Conservation (phyloP, 2,113 vertebrate genomes). For the Rhinopomastus cyanomelas region DNA sequence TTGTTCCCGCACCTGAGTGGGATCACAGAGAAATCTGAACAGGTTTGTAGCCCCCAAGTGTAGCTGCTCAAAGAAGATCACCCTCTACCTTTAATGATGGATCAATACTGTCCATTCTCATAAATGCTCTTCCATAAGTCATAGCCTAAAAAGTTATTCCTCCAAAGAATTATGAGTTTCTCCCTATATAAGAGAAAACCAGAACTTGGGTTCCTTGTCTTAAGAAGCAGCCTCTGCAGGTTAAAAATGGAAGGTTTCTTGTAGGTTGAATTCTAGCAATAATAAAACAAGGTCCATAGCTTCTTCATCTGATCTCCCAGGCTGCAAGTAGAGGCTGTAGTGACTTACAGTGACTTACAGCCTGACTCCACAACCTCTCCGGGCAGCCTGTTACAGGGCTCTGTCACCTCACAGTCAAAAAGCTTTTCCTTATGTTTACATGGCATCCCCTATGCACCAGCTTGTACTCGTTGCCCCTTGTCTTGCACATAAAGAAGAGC, state of each 20-base stretch:
- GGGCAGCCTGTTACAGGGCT: too few species aligned
- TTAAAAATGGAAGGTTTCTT: neutral
- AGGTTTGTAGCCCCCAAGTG: neutral
- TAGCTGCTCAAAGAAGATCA: neutral
- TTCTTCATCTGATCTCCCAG: neutral
- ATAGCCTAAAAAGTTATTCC: neutral
- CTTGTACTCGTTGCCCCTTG: too few species aligned
- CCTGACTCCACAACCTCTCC: too few species aligned
- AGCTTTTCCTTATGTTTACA: too few species aligned
- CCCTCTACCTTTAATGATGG: neutral
- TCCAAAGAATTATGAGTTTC: neutral
- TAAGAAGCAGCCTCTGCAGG: neutral
- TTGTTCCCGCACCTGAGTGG: neutral
- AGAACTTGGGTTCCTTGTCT: neutral
- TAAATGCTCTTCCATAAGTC: neutral
- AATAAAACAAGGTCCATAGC: neutral
- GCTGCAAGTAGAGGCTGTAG: neutral
- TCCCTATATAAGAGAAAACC: neutral
- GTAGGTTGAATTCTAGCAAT: neutral
- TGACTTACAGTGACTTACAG: neutral
- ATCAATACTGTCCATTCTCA: neutral
- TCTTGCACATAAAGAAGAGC: too few species aligned
- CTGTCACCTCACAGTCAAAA: too few species aligned
- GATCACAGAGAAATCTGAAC: neutral
- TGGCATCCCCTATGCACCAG: too few species aligned